Conservation (phyloP, 2,797 vertebrate species). For the Monodelphis domestica region DNA sequence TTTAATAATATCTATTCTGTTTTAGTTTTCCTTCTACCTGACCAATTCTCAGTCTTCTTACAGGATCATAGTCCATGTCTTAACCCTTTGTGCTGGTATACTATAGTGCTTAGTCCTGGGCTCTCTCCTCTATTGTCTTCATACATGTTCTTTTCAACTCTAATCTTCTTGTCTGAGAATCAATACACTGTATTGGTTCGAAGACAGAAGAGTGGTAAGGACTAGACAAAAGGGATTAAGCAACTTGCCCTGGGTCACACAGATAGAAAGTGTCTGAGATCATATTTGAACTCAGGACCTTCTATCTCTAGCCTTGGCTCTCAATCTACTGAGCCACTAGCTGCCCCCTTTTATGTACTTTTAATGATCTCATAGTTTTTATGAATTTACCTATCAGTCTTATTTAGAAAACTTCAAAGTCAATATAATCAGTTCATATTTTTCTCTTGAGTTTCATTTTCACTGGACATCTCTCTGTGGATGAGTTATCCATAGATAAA, state of each 20-base stretch:
- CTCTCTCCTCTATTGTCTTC: background rate
- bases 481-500: background rate
- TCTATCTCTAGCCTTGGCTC: too few relatives aligned
- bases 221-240: too few relatives aligned
- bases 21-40: background rate
- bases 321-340: too few relatives aligned
- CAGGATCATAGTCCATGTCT: background rate
- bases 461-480: background rate
- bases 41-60: background rate
- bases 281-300: too few relatives aligned
- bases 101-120: background rate
- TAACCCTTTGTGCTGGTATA: background rate
- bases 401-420: background rate
- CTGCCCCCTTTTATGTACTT: background rate
- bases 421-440: background rate
- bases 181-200: too few relatives aligned
- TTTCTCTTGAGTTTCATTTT: background rate
- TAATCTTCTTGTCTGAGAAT: too few relatives aligned
- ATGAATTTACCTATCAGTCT: background rate
- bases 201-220: too few relatives aligned
- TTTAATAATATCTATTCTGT: background rate
- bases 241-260: too few relatives aligned
- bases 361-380: background rate
- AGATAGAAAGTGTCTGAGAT: too few relatives aligned
- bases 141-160: too few relatives aligned